These are phyloP conservation scores for Hyphantria cunea DNA, from an alignment of 1,140 invertebrate species.

Conservation along the genomic window DNA sequence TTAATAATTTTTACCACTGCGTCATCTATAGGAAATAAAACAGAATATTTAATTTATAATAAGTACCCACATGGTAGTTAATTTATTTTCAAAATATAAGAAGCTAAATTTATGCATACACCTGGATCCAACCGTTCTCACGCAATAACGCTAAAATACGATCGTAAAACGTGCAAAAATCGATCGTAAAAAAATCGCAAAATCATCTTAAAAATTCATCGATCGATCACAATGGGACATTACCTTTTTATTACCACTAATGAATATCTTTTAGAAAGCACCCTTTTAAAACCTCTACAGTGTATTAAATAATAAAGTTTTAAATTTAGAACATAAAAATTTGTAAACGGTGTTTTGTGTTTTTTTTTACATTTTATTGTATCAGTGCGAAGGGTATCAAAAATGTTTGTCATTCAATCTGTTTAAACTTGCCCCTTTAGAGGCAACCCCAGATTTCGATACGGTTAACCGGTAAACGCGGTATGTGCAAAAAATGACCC, in stretches of 20 bases:
- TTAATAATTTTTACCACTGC: too few species aligned
- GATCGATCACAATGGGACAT: constrained; percentile 72
- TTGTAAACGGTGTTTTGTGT: constrained; percentile 66
- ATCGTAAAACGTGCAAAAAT: constrained; percentile 62
- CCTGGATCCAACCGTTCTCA: constrained; percentile 64
- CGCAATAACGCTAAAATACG: constrained; percentile 52
- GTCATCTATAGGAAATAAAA: too few species aligned
- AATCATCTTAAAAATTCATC: constrained; percentile 77
- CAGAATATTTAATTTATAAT: too few species aligned
- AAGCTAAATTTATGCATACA: constrained; percentile 35
- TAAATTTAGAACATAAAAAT: constrained; percentile 73
- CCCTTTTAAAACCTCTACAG: constrained; percentile 46
- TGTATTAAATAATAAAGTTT: constrained; percentile 72
- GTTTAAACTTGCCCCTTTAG: constrained; percentile 63
- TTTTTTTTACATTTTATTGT: constrained; percentile 39
- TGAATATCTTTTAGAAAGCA: constrained; percentile 61
- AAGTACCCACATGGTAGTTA: too few species aligned
- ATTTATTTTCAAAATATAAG: neutral
- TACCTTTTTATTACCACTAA: constrained; percentile 78
- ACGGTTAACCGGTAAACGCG: constrained; percentile 42
- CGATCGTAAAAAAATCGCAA: constrained; percentile 73
- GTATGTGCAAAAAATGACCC: constrained; percentile 32
- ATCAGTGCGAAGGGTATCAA: constrained; percentile 63
- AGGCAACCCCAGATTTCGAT: constrained; percentile 54
- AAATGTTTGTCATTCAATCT: constrained; percentile 64